Percentiles rank a stretch among this genome's conserved stretches.
Evolutionary conservation across 1,140 invertebrate species (phyloP).

Genomic region (Drosophila mojavensis): DNA sequence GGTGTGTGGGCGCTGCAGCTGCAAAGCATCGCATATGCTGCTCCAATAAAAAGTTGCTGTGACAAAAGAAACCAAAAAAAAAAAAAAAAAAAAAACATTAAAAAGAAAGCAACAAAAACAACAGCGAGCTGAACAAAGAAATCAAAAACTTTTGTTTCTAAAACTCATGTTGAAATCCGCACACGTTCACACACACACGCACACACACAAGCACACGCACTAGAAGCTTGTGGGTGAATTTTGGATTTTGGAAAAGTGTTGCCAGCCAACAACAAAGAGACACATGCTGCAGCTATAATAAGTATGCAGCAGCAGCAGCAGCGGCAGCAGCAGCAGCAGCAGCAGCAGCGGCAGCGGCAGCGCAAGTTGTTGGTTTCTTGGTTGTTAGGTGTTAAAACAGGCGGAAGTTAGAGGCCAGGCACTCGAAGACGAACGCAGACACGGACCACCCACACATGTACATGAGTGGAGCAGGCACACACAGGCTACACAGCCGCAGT

Average conservation of each 20-base stretch:
- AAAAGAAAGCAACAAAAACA: conserved; percentile 16
- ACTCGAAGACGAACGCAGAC: conserved; percentile 31
- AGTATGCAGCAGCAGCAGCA: conserved; percentile 51
- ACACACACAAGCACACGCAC: conserved; percentile 25
- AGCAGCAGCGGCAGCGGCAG: conserved; percentile 37
- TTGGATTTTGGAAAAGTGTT: conserved; percentile 60
- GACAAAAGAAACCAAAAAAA: conserved; percentile 32
- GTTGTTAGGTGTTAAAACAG: conserved; percentile 78
- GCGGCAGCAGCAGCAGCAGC: conserved; percentile 43
- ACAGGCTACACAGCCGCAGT: neutral
- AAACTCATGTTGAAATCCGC: conserved; percentile 82
- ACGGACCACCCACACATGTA: neutral
- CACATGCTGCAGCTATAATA: conserved; percentile 78
- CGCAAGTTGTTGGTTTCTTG: conserved; percentile 63
- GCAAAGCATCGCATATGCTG: conserved; percentile 36
- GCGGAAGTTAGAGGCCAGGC: conserved; percentile 74
- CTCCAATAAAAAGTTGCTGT: conserved; percentile 52
- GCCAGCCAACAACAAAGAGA: conserved; percentile 25
- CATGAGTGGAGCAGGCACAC: neutral
- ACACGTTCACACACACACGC: conserved; percentile 42
- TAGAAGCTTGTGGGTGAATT: conserved; percentile 54
- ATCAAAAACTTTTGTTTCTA: conserved; percentile 83
- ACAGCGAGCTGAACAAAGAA: conserved; percentile 59
- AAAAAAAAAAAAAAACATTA: conserved; percentile 5
- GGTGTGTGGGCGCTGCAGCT: neutral